A percentile compares a stretch with the other conserved stretches of the same genome.
Conservation (phyloP, 1,140 invertebrate species). For the Drosophila lowei region DNA sequence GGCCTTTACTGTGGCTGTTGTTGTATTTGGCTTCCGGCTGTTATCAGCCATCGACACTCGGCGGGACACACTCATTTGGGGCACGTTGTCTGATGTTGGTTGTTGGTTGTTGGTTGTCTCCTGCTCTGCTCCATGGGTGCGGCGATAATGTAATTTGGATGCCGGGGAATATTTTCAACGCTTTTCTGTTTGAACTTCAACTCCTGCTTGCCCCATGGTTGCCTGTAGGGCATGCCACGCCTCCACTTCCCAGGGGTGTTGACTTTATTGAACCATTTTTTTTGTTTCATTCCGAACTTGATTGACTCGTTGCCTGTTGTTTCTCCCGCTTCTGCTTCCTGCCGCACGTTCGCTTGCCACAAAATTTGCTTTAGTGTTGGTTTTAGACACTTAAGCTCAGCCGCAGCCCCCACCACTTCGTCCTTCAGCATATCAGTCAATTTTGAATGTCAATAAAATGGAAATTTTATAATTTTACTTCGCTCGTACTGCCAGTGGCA, state of each 20-base stretch:
- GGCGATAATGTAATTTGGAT: conserved; percentile 76
- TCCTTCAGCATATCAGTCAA: conserved; percentile 65
- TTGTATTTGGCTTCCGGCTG: conserved; percentile 75
- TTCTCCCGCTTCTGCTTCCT: conserved; percentile 26
- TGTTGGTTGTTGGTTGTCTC: conserved; percentile 8
- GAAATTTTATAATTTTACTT: conserved; percentile 78
- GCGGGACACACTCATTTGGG: conserved; percentile 53
- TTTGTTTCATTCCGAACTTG: conserved; percentile 62
- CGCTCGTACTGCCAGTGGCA: conserved; percentile 8
- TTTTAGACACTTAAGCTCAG: conserved; percentile 68
- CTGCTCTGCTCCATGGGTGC: conserved; percentile 49
- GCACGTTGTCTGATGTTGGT: conserved; percentile 25
- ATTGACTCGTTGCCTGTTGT: conserved; percentile 65
- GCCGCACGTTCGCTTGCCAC: conserved; percentile 23
- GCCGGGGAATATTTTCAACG: conserved; percentile 60
- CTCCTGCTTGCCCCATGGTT: conserved; percentile 16
- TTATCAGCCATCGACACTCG: conserved; percentile 79
- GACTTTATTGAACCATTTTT: conserved; percentile 79
- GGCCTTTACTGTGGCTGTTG: conserved; percentile 20
- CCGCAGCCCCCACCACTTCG: conserved; percentile 33
- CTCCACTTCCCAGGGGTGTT: conserved; percentile 47
- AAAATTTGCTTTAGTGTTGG: conserved; percentile 40
- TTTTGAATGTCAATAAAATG: conserved; percentile 79
- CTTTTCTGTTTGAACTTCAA: conserved; percentile 72
- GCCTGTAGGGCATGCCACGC: conserved; percentile 37